Evolutionary conservation across 2,113 vertebrate species (phyloP).

Genomic region (Psophia crepitans): DNA sequence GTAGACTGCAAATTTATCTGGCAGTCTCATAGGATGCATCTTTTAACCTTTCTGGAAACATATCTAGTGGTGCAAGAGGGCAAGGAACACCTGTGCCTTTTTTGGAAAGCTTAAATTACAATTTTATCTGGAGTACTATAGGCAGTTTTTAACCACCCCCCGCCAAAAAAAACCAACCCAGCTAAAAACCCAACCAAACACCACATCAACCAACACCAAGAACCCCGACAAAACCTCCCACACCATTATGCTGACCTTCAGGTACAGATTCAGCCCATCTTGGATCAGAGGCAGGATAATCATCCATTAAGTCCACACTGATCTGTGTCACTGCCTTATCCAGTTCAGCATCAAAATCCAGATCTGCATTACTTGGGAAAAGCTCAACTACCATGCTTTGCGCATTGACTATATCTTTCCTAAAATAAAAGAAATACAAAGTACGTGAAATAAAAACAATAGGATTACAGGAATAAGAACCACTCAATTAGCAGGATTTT

Average conservation of each 20-base stretch:
- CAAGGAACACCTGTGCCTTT: not conserved
- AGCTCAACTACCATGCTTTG: constrained; percentile 85
- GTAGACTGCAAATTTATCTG: not conserved
- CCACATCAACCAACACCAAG: not conserved
- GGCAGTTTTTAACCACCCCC: not conserved
- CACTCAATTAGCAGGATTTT: not conserved
- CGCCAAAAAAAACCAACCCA: too few relatives aligned
- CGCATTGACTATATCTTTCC: constrained; percentile 85
- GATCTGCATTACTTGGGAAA: constrained; percentile 75
- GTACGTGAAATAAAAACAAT: not conserved
- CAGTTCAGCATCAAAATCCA: constrained; percentile 78
- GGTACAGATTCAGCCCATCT: constrained; percentile 96
- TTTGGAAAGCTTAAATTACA: not conserved
- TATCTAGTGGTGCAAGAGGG: not conserved
- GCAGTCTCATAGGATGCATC: not conserved
- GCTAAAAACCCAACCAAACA: too few relatives aligned
- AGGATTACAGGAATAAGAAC: not conserved
- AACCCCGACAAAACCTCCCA: not conserved
- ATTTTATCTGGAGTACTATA: not conserved
- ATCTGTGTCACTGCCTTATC: constrained; percentile 86
- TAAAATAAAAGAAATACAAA: constrained; percentile 54
- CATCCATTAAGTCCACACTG: constrained; percentile 90
- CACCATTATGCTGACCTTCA: constrained; percentile 77
- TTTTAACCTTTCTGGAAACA: not conserved
- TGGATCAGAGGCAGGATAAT: constrained; percentile 94